Evolutionary conservation across 2,113 vertebrate genomes (phyloP), one percentile per base, ranked within the genome.

Genomic region (Manacus vitellinus): DNA sequence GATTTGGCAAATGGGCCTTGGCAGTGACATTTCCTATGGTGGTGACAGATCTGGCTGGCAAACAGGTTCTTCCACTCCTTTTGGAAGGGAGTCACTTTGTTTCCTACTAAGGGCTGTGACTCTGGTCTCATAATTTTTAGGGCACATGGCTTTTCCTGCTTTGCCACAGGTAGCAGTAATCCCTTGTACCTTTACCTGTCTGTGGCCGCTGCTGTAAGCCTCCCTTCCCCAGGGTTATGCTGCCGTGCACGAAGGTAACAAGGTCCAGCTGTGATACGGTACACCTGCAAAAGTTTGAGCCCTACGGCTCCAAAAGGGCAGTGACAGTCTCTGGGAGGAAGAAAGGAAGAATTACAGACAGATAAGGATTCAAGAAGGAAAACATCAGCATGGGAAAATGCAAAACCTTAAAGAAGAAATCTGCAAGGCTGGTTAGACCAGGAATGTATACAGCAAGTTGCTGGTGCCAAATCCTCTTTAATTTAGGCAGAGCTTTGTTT

Each of bases 231-330:
- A 56, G 15, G 22, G 23, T 41, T 72, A 46, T 33, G 18, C 10
- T 59, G 37, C 33, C 0, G 0, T 30, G 18, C 6, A 46, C 31
- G 31, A 58, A 33, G 10, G 18, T 80, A 72, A 41, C 11, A n/a
- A 75, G 5, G 21, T 65, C 31, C 41, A 43, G 35, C 2, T 43
- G 11, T 49, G 23, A 30, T 20, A 52, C 1, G 10, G 21, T 28
- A 71, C 51, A 71, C 43, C 10, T 20, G 22, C 24, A 58, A 21
- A 92, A 37, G 15, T 81, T 47, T 46, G 31, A 74, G 10, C 12
- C 28, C 9, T 33, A 0, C 31, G 24, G 52, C 15, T 49, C 20
- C 12, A 33, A 77, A 66, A 0, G 0, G 46, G 12, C 10, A 67
- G n/a, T 47, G 18, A 14, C 27, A 13, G 7, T 20, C 21, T 70